These are phyloP conservation scores for Pangasius krempfi DNA, from an alignment of 2,797 vertebrate species.

Conservation along the genomic window DNA sequence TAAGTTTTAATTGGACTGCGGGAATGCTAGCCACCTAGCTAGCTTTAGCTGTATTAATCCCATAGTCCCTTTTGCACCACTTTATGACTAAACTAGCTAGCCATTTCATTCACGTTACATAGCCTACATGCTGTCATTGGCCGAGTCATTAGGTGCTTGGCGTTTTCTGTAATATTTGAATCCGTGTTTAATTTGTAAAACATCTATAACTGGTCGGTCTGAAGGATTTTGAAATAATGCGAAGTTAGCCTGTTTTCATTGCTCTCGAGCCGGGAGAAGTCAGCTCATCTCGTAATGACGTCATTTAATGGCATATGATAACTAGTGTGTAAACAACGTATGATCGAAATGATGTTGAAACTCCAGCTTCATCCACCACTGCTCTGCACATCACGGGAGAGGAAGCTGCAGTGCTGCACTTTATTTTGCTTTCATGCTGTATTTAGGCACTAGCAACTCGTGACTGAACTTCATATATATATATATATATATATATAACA, in stretches of 20 bases:
- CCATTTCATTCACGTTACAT: not conserved
- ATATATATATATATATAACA: not conserved
- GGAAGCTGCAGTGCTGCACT: not conserved
- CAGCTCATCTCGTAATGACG: not conserved
- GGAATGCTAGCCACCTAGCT: not conserved
- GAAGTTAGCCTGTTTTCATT: not conserved
- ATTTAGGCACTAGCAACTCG: not conserved
- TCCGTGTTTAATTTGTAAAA: not conserved
- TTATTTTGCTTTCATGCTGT: not conserved
- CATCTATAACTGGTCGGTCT: not conserved
- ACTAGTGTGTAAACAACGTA: not conserved
- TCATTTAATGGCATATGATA: not conserved
- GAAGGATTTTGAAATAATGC: not conserved
- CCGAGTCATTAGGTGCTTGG: not conserved
- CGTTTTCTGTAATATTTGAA: not conserved
- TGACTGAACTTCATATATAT: not conserved
- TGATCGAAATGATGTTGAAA: not conserved
- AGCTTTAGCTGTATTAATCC: not conserved
- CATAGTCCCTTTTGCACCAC: not conserved
- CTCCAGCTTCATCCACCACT: not conserved
- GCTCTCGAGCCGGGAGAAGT: not conserved
- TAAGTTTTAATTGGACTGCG: not conserved
- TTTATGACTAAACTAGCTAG: no score
- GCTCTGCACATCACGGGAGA: slow-evolving; percentile 4
- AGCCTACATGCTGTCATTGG: not conserved